These are phyloP conservation scores for Speoplatyrhinus poulsoni DNA, from an alignment of 2,113 vertebrate genomes.

Conservation along the genomic window DNA sequence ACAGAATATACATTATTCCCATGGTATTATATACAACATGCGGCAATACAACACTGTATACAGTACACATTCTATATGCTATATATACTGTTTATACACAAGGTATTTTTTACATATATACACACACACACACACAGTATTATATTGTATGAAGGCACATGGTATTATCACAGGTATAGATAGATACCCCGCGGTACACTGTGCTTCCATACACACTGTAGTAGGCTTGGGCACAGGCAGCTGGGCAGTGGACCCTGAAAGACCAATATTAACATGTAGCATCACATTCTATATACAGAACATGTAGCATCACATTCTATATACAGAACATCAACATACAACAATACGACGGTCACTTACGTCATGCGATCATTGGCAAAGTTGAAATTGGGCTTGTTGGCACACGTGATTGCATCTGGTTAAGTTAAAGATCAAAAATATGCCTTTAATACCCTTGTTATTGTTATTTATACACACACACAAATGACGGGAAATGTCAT, in stretches of 20 bases:
- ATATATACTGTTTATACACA: no score
- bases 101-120: not conserved
- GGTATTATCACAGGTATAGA: not conserved
- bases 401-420: slow-evolving; percentile 74
- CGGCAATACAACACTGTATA: no score
- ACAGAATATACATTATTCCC: no score
- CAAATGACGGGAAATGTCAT: no score
- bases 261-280: not conserved
- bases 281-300: no score
- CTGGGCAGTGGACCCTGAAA: slow-evolving; percentile 77
- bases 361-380: slow-evolving; percentile 58
- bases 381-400: slow-evolving; percentile 58
- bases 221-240: slow-evolving; percentile 53
- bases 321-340: no score
- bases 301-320: no score
- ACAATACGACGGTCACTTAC: slow-evolving; percentile 50
- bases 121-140: no score
- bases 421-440: not conserved
- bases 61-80: no score
- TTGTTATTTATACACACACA: not conserved
- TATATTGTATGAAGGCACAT: no score
- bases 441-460: not conserved
- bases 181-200: slow-evolving; percentile 71
- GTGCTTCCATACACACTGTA: slow-evolving; percentile 69
- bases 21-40: no score